phyloP scores from a whole-genome alignment of 2,888 invertebrate genomes.

The Acronicta aceris region DNA sequence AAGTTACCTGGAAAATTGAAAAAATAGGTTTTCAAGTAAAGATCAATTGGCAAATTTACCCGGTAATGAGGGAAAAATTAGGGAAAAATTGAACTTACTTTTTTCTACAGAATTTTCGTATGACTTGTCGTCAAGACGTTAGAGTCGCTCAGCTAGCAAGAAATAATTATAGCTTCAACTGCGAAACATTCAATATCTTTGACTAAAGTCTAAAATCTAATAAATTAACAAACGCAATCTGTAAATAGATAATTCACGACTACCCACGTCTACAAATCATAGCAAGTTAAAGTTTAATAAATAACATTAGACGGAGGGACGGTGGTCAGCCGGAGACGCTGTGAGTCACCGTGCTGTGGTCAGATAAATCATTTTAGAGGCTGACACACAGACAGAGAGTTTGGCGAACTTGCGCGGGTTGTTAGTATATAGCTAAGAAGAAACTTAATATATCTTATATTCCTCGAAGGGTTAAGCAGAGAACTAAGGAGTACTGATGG shows the following conservation, averaged over 20 bases:
- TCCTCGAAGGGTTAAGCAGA: no score
- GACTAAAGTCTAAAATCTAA: constrained; percentile 22
- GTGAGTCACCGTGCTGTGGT: constrained; percentile 60
- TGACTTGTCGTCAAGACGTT: no score
- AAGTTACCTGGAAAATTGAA: no score
- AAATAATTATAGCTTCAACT: no score
- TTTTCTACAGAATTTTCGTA: no score
- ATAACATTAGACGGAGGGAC: constrained; percentile 48
- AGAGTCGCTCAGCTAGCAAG: no score
- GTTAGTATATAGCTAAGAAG: neutral
- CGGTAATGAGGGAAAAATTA: no score
- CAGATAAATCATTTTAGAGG: constrained; percentile 54
- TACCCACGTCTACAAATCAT: constrained; percentile 47
- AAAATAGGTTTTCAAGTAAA: no score
- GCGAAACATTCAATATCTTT: constrained; percentile 12
- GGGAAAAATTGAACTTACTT: no score
- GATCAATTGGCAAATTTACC: no score
- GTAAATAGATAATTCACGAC: constrained; percentile 54
- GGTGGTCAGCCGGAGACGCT: constrained; percentile 62
- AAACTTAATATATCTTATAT: no score
- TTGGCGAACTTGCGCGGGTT: neutral
- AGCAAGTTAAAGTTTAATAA: constrained; percentile 50
- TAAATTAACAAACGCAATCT: constrained; percentile 47
- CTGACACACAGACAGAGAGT: constrained; percentile 25
- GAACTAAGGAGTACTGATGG: no score